A percentile compares a stretch with the other conserved stretches of the same genome.
Evolutionary conservation across 1,140 invertebrate genomes (phyloP).

Genomic region (Alviniconcha marisindica): DNA sequence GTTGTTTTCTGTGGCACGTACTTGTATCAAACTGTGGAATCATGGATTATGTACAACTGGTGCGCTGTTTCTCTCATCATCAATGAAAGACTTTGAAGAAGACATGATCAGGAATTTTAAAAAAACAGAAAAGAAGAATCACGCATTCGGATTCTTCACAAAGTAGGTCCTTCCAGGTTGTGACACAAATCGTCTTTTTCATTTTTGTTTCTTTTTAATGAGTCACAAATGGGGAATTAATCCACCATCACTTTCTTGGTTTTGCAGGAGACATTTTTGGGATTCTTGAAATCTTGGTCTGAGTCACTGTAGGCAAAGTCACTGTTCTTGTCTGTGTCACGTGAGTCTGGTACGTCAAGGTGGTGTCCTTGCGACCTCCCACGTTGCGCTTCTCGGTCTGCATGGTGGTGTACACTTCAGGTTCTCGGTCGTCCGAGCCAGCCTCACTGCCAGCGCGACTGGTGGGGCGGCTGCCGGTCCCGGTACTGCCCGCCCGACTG

Average conservation of each 20-base stretch:
- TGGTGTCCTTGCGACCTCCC: constrained; percentile 69
- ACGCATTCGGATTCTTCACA: not conserved
- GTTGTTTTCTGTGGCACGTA: constrained; percentile 7
- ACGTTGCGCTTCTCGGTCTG: constrained; percentile 65
- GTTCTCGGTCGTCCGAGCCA: constrained; percentile 83
- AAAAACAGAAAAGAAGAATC: not conserved
- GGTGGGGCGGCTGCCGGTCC: constrained; percentile 82
- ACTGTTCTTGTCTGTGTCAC: constrained; percentile 63
- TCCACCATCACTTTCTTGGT: constrained; percentile 26
- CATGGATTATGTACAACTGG: constrained; percentile 14
- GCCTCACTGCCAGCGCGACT: constrained; percentile 95
- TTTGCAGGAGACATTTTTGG: constrained; percentile 48
- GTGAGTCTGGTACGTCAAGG: constrained; percentile 72
- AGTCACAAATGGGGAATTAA: not conserved
- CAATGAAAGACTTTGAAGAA: constrained; percentile 38
- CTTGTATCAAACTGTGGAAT: not conserved
- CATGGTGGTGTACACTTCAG: constrained; percentile 71
- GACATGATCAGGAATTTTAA: constrained; percentile 48
- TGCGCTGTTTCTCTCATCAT: constrained; percentile 4
- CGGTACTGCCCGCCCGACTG: constrained; percentile 79
- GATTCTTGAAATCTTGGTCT: constrained; percentile 50
- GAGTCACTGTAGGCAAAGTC: constrained; percentile 48
- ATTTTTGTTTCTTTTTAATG: no score
- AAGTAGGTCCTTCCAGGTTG: no score
- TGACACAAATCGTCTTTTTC: no score